Base-by-base conservation (phyloP, 2,888 invertebrate genomes). In the Epistrophe grossulariae region DNA sequence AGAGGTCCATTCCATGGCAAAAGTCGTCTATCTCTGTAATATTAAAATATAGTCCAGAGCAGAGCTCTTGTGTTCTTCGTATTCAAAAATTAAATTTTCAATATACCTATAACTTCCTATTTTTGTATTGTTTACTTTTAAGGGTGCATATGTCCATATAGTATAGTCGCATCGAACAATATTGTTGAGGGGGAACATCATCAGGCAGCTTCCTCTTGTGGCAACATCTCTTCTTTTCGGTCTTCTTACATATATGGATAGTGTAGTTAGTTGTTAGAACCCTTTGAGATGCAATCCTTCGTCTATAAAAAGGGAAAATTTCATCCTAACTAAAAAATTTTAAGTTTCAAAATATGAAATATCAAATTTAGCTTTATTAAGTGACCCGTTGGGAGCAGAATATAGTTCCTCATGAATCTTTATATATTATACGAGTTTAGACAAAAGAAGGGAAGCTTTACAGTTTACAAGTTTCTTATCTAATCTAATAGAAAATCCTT, bases 301-400 rank as follows among this genome's bases (percentile, higher is more conserved):
- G 31, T 40, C 70, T 68, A 31, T 70, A 70, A 72, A 17, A 59
- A 59, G n/a, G 43, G 70, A 55, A 62, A 60, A 70, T 79, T 73
- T 83, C 55, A 70, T 70, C n/a, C n/a, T n/a, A n/a, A 79, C 68
- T 50, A 19, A 4, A 50, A 50, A 50, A 19, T 11, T 79, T 64
- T 19, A 62, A 68, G 60, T 68, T 45, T 38, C 40, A 17, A 57
- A 73, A 62, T 66, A 45, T 45, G n/a, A 48, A 48, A 77, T 78
- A 78, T 71, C 43, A 62, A 73, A 79, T 78, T 62, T 62, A 40
- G 52, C 43, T 62, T 79, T 70, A 70, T 73, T 70, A 68, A 78
- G 78, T 60, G 19, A 77, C 57, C 55, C 52, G 64, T 72, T 40
- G 38, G 55, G 38, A 28, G 38, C 31, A 9, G n/a, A n/a, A 7